These are phyloP conservation scores for Caerostris extrusa DNA, from an alignment of 1,140 invertebrate species.

Conservation along the genomic window DNA sequence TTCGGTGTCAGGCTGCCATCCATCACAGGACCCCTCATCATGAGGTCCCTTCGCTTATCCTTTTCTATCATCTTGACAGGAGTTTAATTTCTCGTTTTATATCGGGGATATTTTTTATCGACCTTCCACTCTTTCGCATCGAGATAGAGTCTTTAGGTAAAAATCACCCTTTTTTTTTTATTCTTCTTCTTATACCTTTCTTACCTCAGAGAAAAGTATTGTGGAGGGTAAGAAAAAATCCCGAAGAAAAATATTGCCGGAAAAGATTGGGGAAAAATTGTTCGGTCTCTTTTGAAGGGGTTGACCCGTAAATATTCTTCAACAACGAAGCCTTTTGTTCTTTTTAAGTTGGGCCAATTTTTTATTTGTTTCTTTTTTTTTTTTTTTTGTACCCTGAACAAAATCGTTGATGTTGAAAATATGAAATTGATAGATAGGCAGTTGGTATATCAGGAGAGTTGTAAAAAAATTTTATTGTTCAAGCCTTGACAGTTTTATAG, in stretches of 20 bases:
- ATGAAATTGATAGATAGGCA: not conserved
- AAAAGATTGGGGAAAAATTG: constrained; percentile 32
- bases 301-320: constrained; percentile 28
- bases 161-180: not conserved
- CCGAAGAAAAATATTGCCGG: not conserved
- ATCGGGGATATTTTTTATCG: constrained; percentile 27
- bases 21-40: constrained; percentile 53
- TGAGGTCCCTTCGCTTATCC: constrained; percentile 59
- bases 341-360: not conserved
- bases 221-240: not conserved
- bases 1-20: constrained; percentile 64
- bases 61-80: constrained; percentile 74
- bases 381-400: not conserved
- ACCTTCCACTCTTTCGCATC: not conserved
- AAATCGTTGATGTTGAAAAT: not conserved
- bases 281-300: not conserved
- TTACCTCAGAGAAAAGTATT: not conserved
- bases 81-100: constrained; percentile 75
- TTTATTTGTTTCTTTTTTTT: not conserved
- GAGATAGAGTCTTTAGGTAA: constrained; percentile 37
- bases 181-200: not conserved
- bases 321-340: constrained; percentile 1
- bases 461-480: not conserved
- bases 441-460: not conserved
- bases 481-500: too few relatives aligned